Base-by-base conservation (phyloP, 1,140 invertebrate species). In the Adelges cooleyi region DNA sequence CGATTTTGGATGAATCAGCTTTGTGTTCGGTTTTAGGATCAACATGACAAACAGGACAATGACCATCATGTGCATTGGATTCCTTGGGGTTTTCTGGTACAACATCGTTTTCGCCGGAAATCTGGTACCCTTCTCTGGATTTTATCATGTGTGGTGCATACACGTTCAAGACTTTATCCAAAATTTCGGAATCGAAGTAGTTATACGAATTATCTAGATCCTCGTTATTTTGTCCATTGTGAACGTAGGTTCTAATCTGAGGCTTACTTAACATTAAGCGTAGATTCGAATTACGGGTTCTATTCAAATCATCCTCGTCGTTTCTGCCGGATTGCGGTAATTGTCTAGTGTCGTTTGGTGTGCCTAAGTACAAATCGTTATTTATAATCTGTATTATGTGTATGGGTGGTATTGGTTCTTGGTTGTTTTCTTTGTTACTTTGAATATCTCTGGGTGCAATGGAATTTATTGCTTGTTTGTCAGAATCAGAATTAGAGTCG, bases 311-410 rank as follows among this genome's bases (percentile, higher is more conserved):
- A n/a, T n/a, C 52, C 0, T 42, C 8, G 17, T 56, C 10, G 10
- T 5, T 10, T 42, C 17, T 23, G 5, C 11, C 29, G 11, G 5
- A 6, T 33, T 5, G 11, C 11, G 11, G 29, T 6, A 6, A 6
- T 33, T 33, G 5, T 33, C 42, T 25, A 17, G 38, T 56, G 13
- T 9, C 2, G 11, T 46, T 46, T 1, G 42, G 5, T 17, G 5
- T 44, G 4, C 11, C 40, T 11, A 44, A 20, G 29, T 40, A 46
- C 5, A 29, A 11, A 11, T 40, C 54, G 15, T 59, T 59, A n/a
- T 59, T 59, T 1, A 59, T 59, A 22, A 59, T 59, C 25, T 59
- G 54, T 20, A 59, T 46, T 11, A 59, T 18, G 20, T 44, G 54
- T 18, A 59, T 25, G 2, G 54, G 54, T 29, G 13, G 11, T 6